Evolutionary conservation across 2,888 invertebrate species (phyloP), one percentile per base, ranked within the genome.

Genomic region (Oscheius sp.): DNA sequence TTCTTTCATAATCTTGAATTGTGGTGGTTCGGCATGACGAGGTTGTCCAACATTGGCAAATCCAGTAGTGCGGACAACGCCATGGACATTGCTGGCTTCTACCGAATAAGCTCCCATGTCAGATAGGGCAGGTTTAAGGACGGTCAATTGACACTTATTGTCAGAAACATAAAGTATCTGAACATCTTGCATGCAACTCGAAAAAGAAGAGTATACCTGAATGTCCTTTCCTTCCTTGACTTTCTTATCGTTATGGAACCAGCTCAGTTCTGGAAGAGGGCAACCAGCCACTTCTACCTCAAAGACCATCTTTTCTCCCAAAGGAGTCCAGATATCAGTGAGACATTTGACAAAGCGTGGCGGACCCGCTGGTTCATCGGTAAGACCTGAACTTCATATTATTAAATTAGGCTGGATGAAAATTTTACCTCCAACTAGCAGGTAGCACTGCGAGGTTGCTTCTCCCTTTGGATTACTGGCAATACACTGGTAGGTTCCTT

Each of bases 291-390:
- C 80, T 63, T 87, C 85, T 2, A 85, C 83, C 16, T 81, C 79
- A 70, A 87, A 81, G 41, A 63, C 73, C 25, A 86, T 77, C 6
- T 53, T 73, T 55, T 83, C 81, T 21, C 76, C 80, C 21, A 87
- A 74, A 2, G 84, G 83, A 21, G 82, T 81, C 84, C 84, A 86
- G 25, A 82, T 73, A 69, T 87, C 86, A 18, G 83, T 74, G 12
- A 87, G 81, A 68, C 86, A 87, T 41, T 80, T 81, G n/a, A 83
- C 76, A 69, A 87, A 87, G 7, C 82, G 73, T 25, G 86, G 85
- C 41, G 85, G 85, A 25, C 86, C 84, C 5, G 83, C 84, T 12
- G 83, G 82, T 56, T 81, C 78, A 69, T 81, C 83, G 5, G 77
- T 64, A 5, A 81, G 74, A 23, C 76, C 84, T 76, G 49, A 72